Conservation (phyloP, 2,113 vertebrate genomes). For the Meriones unguiculatus region DNA sequence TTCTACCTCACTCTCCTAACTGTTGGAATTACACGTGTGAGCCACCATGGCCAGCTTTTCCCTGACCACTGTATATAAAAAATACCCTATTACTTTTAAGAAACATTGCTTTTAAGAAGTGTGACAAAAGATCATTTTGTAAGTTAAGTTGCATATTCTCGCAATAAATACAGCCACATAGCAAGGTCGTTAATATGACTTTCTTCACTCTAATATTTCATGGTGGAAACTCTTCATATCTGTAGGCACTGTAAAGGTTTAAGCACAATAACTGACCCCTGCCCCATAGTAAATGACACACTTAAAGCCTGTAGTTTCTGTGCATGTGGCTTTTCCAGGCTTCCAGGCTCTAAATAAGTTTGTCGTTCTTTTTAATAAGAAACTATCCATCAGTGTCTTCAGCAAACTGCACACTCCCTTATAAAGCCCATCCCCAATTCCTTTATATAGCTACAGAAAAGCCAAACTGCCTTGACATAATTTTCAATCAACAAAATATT, state of each 20-base stretch:
- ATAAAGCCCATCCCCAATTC: not conserved
- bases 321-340: not conserved
- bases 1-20: not conserved
- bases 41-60: not conserved
- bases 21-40: not conserved
- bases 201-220: not conserved
- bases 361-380: not conserved
- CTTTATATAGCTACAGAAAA: not conserved
- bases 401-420: not conserved
- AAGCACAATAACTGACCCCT: not conserved
- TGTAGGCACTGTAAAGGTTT: not conserved
- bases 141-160: not conserved
- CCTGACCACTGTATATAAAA: not conserved
- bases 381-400: not conserved
- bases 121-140: not conserved
- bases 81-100: not conserved
- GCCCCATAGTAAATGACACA: not conserved
- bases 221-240: constrained; percentile 24
- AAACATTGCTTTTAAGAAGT: not conserved
- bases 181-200: not conserved
- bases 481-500: constrained; percentile 21
- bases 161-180: not conserved
- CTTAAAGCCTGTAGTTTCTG: not conserved
- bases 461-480: not conserved
- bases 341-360: not conserved